Evolutionary conservation across 1,140 invertebrate genomes (phyloP).

Genomic region (Solenopsis fugax): DNA sequence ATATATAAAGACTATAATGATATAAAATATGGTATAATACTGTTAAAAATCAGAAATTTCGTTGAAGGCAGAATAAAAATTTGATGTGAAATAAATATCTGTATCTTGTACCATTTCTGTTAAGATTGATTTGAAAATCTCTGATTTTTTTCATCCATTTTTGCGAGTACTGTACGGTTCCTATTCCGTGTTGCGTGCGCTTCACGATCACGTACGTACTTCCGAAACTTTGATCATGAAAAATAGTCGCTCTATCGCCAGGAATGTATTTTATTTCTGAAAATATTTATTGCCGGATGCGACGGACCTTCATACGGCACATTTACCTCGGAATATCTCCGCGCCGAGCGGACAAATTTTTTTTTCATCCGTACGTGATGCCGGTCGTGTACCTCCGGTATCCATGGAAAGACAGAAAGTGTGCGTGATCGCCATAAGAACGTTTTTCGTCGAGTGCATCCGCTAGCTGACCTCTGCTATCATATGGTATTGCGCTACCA

Average conservation of each 20-base stretch:
- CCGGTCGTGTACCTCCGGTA: slow-evolving; percentile 47
- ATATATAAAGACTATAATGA: too few species aligned
- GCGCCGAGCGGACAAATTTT: slow-evolving; percentile 37
- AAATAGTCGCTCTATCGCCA: slow-evolving; percentile 26
- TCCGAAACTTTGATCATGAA: slow-evolving; percentile 27
- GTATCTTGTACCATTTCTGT: background rate
- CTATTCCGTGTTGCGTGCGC: background rate
- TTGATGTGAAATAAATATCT: background rate
- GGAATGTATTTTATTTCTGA: slow-evolving; percentile 41
- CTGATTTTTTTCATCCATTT: background rate
- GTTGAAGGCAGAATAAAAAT: background rate
- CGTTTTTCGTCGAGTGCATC: slow-evolving; percentile 65
- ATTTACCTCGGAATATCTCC: slow-evolving; percentile 51
- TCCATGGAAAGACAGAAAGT: slow-evolving; percentile 67
- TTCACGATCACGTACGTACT: background rate
- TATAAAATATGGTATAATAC: too few species aligned
- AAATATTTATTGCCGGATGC: slow-evolving; percentile 51
- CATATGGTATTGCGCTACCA: slow-evolving; percentile 68
- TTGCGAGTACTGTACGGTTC: background rate
- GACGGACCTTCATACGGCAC: slow-evolving; percentile 32
- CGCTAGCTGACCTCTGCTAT: slow-evolving; percentile 50
- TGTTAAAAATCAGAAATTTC: background rate
- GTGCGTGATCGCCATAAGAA: slow-evolving; percentile 76
- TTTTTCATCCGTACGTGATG: slow-evolving; percentile 47
- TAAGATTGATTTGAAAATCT: background rate